Evolutionary conservation across 2,888 invertebrate genomes (phyloP).

Genomic region (Leucozona laternaria): DNA sequence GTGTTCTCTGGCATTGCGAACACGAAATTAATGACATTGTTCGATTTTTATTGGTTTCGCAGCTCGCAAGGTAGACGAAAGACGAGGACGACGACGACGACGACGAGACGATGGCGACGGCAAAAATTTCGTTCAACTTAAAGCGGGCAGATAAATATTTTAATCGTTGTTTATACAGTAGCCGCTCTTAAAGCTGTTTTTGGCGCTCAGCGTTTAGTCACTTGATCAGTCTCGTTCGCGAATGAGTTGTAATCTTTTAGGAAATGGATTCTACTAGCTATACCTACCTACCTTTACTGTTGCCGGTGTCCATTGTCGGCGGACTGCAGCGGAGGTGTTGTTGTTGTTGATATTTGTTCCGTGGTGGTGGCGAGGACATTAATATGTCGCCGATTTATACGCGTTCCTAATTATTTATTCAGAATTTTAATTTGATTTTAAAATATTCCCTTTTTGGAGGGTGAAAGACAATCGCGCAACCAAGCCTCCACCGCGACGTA

Average conservation of each 20-base stretch:
- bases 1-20: conserved; percentile 73
- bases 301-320: conserved; percentile 57
- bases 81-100: conserved; percentile 2
- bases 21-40: conserved; percentile 76
- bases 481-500: neutral
- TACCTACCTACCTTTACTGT: no score
- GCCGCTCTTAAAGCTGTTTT: conserved; percentile 69
- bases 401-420: conserved; percentile 74
- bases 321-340: conserved; percentile 26
- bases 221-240: conserved; percentile 47
- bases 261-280: conserved; percentile 65
- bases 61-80: neutral
- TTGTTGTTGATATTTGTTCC: conserved; percentile 1
- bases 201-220: conserved; percentile 71
- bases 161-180: conserved; percentile 75
- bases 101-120: neutral
- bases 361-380: conserved; percentile 60
- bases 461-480: conserved; percentile 14
- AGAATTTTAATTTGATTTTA: conserved; percentile 76
- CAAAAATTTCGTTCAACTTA: conserved; percentile 13
- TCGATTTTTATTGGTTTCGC: conserved; percentile 71
- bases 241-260: conserved; percentile 64
- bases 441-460: conserved; percentile 60
- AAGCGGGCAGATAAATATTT: conserved; percentile 67
- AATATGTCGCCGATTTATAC: conserved; percentile 70